These are phyloP conservation scores for Pipistrellus pygmaeus DNA, from an alignment of 2,797 vertebrate genomes.

Conservation along the genomic window DNA sequence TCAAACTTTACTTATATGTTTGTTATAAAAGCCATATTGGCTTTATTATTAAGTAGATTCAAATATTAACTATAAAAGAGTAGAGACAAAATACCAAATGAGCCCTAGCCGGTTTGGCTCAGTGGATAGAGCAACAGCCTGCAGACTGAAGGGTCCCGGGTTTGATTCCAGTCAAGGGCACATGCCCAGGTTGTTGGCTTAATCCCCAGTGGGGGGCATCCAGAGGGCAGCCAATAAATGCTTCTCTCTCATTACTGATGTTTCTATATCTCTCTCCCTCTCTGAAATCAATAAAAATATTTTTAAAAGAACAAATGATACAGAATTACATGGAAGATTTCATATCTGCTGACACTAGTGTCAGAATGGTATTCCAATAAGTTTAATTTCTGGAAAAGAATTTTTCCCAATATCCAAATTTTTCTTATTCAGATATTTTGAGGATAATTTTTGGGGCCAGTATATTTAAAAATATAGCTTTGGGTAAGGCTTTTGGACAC, in stretches of 20 bases:
- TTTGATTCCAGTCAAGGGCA: too few species aligned
- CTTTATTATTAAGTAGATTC: conserved; percentile 36
- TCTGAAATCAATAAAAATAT: too few species aligned
- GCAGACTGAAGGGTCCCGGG: too few species aligned
- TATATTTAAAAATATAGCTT: conserved; percentile 39
- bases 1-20: background rate
- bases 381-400: conserved; percentile 34
- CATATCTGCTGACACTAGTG: background rate
- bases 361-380: conserved; percentile 12
- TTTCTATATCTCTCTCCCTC: too few species aligned
- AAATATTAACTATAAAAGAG: conserved; percentile 8
- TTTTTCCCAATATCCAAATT: background rate
- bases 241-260: too few species aligned
- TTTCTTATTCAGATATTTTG: conserved; percentile 47
- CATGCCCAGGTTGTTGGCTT: too few species aligned
- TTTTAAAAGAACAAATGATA: background rate
- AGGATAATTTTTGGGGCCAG: background rate
- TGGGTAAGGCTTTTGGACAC: background rate
- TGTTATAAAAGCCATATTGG: conserved; percentile 18
- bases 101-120: background rate
- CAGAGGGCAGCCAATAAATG: too few species aligned
- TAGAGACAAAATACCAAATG: conserved; percentile 33
- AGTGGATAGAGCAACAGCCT: too few species aligned
- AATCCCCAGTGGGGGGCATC: too few species aligned
- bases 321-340: background rate